Evolutionary conservation across 2,888 invertebrate species (phyloP), one percentile per base, ranked within the genome.

Genomic region (Odontocerum albicorne): DNA sequence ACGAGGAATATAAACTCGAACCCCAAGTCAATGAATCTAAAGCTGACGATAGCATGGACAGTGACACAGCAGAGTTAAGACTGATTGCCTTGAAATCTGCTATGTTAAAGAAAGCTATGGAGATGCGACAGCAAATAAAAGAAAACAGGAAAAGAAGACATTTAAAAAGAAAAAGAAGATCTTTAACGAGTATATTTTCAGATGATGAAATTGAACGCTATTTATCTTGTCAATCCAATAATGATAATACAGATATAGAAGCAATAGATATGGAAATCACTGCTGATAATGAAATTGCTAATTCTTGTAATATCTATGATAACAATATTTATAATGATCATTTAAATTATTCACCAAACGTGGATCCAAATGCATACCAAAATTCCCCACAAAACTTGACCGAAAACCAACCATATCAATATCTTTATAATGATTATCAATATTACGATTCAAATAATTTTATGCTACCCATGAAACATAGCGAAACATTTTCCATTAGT

Each of bases 51-150:
- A 44, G 40, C 36, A 27, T 16, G 12, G 83, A 84, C 60, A 80
- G 77, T 65, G 85, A 86, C 64, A 81, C 84, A 57, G 70, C 80
- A 46, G 77, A 85, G 62, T 68, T 87, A 42, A 72, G 87, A 62
- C 69, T 84, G 62, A 85, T 83, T 60, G 87, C 86, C 49, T 69
- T 87, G n/a, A 82, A 80, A 63, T 86, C 87, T n/a, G 83, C 86
- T 4, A 71, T 86, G 36, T 64, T 85, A 35, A 86, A 85, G 63
- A 86, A 85, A 68, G 83, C 81, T 54, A 76, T 80, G 61, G 79
- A 83, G 66, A 74, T 81, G 65, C 81, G 81, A 68, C 68, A 67
- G 55, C 62, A 65, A 40, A 32, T 38, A 27, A 51, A 49, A 36
- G 47, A 51, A 21, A 49, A 36, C 4, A 38, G 16, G n/a, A 70